Evolutionary conservation across 2,113 vertebrate species (phyloP), one percentile per base, ranked within the genome.

Genomic region (Podarcis muralis): DNA sequence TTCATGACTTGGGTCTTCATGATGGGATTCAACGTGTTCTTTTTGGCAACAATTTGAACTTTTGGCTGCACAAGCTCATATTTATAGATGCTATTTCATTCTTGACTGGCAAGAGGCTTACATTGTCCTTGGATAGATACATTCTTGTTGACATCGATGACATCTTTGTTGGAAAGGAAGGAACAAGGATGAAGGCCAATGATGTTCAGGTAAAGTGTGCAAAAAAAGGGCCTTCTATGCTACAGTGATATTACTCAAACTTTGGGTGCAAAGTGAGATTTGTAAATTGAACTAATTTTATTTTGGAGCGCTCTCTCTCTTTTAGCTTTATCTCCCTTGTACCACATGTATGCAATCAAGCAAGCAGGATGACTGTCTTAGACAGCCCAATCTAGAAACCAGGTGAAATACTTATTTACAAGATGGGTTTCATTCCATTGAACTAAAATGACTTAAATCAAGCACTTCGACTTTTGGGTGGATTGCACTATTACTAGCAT

Each of bases 81-180:
- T 98, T 98, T 91, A 93, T 98, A 85, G 97, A 98, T 81, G 97
- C 97, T 74, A 90, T 98, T 89, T 96, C 96, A 93, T 98, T 97
- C 92, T 93, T 98, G 40, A 96, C 97, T 35, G 96, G 97, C 87
- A 96, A 94, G 94, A 96, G 95, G 87, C 95, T 98, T 82, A 91
- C 86, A 1, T 83, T 98, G 27, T 96, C 97, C 87, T 93, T 98
- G 96, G 96, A 98, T 91, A 97, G 97, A 92, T 97, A 97, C 87
- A 90, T 98, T 90, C 97, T 97, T 57, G 97, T 97, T 96, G 97
- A 98, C 91, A 97, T 98, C 87, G 97, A 98, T 92, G 97, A 98
- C 90, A 98, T 98, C 94, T 98, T 98, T 93, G 97, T 98, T 88
- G 97, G 97, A 74, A 98, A 97, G 91, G 97, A 97, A 40, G 96